Evolutionary conservation across 2,888 invertebrate genomes (phyloP), one percentile per base, ranked within the genome.

Genomic region (Willowsia nigromaculata): DNA sequence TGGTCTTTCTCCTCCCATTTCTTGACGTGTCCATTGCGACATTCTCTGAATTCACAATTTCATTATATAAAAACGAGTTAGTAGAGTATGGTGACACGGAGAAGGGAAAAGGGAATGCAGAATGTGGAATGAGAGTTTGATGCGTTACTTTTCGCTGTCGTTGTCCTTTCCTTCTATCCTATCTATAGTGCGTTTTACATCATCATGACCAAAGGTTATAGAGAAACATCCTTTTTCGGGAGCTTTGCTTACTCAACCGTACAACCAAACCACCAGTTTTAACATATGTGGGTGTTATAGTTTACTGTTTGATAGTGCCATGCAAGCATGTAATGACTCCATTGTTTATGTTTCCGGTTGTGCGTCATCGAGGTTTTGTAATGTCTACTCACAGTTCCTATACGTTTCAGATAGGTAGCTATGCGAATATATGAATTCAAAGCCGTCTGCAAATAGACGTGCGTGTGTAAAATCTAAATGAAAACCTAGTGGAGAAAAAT

Each of bases 1-100:
- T 71, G 68, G 56, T 22, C 25, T 22, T 22, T 56, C 22, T 2
- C 22, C 56, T 56, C 43, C 43, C 71, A n/a, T 50, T 37, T 68
- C 22, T 78, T 90, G 90, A 90, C 90, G 91, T 91, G 91, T 91
- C 62, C 87, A 50, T 71, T 6, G 80, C 78, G 91, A 92, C 91
- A 81, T 53, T 74, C 37, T 33, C 90, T 76, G 92, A 92, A 92
- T 92, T 90, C 89, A 90, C 90, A 92, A 92, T 92, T 90, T 92
- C 92, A 92, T 92, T 92, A 91, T 53, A 87, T 80, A 25, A 82
- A 84, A 81, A 47, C 88, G 62, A 88, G 88, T 74, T 85, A 37
- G 37, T n/a, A 15, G 25, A 25, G 22, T 25, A 3, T 25, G 68
- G 37, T 68, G 68, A 68, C 71, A 71, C 71, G 18, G 33, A 71